Percentiles rank a stretch among this genome's conserved stretches.
phyloP scores from a whole-genome alignment of 2,113 vertebrate genomes.

The Hirundichthys speculiger region DNA sequence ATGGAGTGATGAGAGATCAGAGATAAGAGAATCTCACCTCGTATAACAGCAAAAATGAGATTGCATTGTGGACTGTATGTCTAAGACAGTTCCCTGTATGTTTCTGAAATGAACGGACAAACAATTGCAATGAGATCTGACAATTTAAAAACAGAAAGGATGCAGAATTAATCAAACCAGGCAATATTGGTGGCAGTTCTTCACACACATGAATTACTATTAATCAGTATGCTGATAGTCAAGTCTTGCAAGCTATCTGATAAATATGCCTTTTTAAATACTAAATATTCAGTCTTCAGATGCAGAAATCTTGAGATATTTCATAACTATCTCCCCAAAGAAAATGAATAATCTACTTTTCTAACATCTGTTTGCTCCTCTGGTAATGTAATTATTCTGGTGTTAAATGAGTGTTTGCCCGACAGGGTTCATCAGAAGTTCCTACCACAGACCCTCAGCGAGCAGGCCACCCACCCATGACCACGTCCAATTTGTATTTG shows the following conservation, averaged over 20 bases:
- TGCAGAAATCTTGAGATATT: slow-evolving; percentile 10
- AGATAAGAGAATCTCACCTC: no score
- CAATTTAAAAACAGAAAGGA: background rate
- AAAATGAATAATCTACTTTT: slow-evolving; percentile 41
- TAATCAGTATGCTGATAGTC: background rate
- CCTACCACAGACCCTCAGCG: slow-evolving; percentile 31
- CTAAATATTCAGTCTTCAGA: background rate
- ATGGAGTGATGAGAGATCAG: no score
- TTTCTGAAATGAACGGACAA: background rate
- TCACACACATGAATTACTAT: background rate
- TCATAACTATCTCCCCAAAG: slow-evolving; percentile 2
- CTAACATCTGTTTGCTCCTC: slow-evolving; percentile 30
- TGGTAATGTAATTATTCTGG: slow-evolving; percentile 55
- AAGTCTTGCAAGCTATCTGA: background rate
- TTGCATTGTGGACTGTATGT: no score
- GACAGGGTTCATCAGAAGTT: slow-evolving; percentile 49
- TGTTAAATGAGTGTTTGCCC: slow-evolving; percentile 43
- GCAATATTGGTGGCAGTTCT: background rate
- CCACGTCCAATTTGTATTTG: slow-evolving; percentile 54
- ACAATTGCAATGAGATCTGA: background rate
- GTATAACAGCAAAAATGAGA: no score
- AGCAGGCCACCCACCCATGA: slow-evolving; percentile 51
- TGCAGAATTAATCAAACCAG: background rate
- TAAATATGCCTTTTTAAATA: background rate
- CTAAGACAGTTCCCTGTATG: background rate